Conservation (phyloP, 1,140 invertebrate species). For the Heliconius hermathena region DNA sequence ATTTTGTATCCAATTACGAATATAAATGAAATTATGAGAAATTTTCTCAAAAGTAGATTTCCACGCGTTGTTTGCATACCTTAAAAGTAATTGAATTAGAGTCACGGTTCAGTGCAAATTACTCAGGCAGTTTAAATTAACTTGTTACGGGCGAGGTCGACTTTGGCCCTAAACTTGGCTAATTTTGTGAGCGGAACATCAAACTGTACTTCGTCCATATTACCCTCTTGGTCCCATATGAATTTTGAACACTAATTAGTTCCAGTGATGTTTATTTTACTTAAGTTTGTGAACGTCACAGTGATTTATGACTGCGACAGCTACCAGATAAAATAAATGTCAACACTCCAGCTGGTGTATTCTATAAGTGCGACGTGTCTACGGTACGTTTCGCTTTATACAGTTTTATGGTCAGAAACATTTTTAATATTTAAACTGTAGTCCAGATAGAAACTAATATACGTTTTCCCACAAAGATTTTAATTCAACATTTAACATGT, state of each 20-base stretch:
- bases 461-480: background rate
- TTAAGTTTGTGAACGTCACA: constrained; percentile 65
- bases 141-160: constrained; percentile 75
- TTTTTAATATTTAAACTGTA: background rate
- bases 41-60: constrained; percentile 26
- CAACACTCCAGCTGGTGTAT: constrained; percentile 1
- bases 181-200: constrained; percentile 80
- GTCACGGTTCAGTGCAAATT: constrained; percentile 77
- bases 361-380: background rate
- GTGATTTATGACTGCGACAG: constrained; percentile 69
- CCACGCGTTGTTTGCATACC: constrained; percentile 59
- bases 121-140: constrained; percentile 81
- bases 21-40: constrained; percentile 12
- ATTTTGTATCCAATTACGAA: constrained; percentile 11
- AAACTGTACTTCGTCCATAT: constrained; percentile 78
- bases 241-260: constrained; percentile 80
- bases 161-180: constrained; percentile 78
- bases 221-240: constrained; percentile 76
- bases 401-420: constrained; percentile 5
- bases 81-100: constrained; percentile 77
- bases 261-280: constrained; percentile 77
- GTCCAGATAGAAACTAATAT: background rate
- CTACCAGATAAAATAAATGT: constrained; percentile 1
- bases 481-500: background rate
- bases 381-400: background rate